Evolutionary conservation across 53 echinoderm and acorn worm genomes (phyloP), one percentile per base, ranked within the genome.

Genomic region (Hippasteria phrygiana): DNA sequence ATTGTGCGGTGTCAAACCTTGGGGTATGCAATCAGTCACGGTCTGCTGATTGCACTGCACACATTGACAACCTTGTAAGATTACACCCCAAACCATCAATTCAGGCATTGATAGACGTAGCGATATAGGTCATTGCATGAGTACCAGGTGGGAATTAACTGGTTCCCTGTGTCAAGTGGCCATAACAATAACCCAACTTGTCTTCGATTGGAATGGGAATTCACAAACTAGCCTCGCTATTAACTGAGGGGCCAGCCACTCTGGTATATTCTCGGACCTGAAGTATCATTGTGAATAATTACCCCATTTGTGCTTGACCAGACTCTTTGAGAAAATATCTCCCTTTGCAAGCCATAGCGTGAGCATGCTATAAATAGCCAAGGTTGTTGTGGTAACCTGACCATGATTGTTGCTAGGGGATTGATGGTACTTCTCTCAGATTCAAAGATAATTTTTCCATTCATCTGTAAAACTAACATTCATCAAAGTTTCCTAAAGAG

Each of bases 171-270:
- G 18, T 34, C 81, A 65, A 64, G 27, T 81, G 63, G 29, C 65
- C 66, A 18, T 81, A 66, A 81, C 66, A 81, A 80, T 80, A 22
- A 80, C 39, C 39, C 75, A n/a, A 64, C 64, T 64, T 66, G 64
- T 81, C 81, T 29, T 32, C 45, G 24, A 20, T 80, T 24, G 59
- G 77, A 53, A 53, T 20, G 54, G 77, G 32, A 64, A 66, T 29
- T 11, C 33, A 32, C 31, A 8, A 34, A 35, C n/a, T 66, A n/a
- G n/a, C n/a, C n/a, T n/a, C n/a, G 67, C 35, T 35, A 34, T 66
- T 35, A 41, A 70, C 10, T 33, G 71, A 1, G 35, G 73, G 73
- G n/a, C 43, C 24, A 2, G 43, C 16, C 24, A 73, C 1, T 10
- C 62, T 62, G 43, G 73, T 43, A 22, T 73, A 43, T 41, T 20